Evolutionary conservation across 2,113 vertebrate species (phyloP).

Genomic region (Probosciger aterrimus): DNA sequence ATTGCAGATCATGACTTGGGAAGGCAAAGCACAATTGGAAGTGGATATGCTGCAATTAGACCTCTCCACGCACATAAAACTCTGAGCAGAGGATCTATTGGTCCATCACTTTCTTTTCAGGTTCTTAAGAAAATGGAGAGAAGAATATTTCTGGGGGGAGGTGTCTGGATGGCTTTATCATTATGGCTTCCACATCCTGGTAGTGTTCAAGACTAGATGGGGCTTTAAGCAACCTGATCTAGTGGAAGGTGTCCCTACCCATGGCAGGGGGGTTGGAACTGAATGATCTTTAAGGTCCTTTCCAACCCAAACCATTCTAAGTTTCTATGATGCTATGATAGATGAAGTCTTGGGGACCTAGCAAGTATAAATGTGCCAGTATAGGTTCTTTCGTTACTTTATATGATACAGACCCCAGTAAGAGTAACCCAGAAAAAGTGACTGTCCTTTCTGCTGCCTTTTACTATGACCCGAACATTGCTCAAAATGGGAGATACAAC

Average conservation of each 20-base stretch:
- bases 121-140: not conserved
- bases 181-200: not conserved
- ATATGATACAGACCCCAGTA: not conserved
- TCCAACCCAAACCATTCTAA: not conserved
- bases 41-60: not conserved
- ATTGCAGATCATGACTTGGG: not conserved
- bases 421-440: not conserved
- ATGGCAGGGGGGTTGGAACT: not conserved
- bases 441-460: not conserved
- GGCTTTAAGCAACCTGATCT: not conserved
- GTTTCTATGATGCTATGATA: not conserved
- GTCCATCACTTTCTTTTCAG: not conserved
- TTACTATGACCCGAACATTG: not conserved
- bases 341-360: not conserved
- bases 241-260: not conserved
- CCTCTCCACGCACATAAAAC: not conserved
- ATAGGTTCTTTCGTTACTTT: not conserved
- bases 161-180: not conserved
- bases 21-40: not conserved
- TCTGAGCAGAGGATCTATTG: fast-evolving
- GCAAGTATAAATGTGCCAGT: not conserved
- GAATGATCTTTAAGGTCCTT: not conserved
- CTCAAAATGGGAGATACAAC: not conserved
- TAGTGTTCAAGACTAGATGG: not conserved
- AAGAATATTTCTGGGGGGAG: not conserved